These are phyloP conservation scores for Idaea biselata DNA, from an alignment of 2,888 invertebrate genomes.

Conservation along the genomic window DNA sequence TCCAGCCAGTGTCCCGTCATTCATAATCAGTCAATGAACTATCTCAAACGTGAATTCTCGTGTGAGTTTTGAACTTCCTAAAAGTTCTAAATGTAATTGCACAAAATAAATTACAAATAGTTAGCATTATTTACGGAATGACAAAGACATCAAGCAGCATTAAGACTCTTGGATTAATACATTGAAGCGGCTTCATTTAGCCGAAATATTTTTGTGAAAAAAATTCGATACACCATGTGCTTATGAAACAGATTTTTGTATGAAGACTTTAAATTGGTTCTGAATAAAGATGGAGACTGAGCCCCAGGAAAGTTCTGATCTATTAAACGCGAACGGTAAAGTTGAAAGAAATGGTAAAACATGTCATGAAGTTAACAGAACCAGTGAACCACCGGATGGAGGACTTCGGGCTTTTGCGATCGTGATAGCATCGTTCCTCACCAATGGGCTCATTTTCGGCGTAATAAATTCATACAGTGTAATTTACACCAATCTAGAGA, in stretches of 20 bases:
- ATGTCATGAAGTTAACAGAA: conserved; percentile 37
- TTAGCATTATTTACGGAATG: background rate
- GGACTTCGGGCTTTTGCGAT: conserved; percentile 90
- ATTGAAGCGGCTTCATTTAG: background rate
- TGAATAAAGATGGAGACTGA: conserved; percentile 48
- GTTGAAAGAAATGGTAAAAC: conserved; percentile 43
- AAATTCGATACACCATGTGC: conserved; percentile 30
- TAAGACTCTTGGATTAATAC: background rate
- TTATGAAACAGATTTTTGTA: conserved; percentile 26
- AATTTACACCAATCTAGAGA: conserved; percentile 85
- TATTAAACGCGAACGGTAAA: conserved; percentile 45
- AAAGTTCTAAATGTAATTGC: background rate
- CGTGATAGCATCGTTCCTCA: conserved; percentile 91
- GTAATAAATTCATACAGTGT: conserved; percentile 94
- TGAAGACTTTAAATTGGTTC: conserved; percentile 31
- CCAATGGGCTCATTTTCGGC: conserved; percentile 94
- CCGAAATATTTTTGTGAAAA: background rate
- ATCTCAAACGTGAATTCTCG: background rate
- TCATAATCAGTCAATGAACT: conserved; percentile 6
- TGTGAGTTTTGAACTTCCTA: background rate
- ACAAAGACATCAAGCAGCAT: background rate
- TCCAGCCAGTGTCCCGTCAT: background rate
- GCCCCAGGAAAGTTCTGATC: conserved; percentile 59
- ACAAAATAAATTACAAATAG: background rate
- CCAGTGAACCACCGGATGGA: conserved; percentile 83